Evolutionary conservation across 2,113 vertebrate species (phyloP).

Genomic region (Coptodon rendalli): DNA sequence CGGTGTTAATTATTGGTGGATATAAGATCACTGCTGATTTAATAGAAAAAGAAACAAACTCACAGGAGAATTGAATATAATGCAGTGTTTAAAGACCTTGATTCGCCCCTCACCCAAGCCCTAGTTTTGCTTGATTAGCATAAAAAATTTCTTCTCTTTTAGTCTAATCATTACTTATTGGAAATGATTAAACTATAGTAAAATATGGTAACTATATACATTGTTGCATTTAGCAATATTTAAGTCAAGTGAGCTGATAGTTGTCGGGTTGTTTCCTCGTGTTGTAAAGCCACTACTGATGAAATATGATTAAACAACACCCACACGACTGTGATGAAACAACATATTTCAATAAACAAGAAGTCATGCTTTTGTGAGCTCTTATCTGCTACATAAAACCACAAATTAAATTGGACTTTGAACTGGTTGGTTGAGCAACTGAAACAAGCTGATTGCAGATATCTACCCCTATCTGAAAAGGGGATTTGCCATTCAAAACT

Average conservation of each 20-base stretch:
- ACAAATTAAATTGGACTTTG: not conserved
- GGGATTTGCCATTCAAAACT: not conserved
- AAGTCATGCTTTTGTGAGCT: not conserved
- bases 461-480: not conserved
- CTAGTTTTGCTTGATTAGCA: not conserved
- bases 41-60: not conserved
- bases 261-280: not conserved
- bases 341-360: not conserved
- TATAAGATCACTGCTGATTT: not conserved
- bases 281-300: not conserved
- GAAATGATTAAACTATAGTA: not conserved
- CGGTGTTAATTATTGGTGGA: constrained; percentile 47
- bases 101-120: not conserved
- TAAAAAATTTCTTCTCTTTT: not conserved
- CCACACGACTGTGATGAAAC: not conserved
- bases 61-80: not conserved
- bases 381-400: not conserved
- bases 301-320: not conserved
- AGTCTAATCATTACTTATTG: not conserved
- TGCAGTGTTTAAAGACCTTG: not conserved
- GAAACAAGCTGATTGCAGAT: not conserved
- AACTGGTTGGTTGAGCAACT: not conserved
- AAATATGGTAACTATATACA: not conserved
- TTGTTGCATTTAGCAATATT: not conserved
- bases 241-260: not conserved